Base-by-base conservation (phyloP, 1,140 invertebrate genomes). In the Scaptomyza pallida region DNA sequence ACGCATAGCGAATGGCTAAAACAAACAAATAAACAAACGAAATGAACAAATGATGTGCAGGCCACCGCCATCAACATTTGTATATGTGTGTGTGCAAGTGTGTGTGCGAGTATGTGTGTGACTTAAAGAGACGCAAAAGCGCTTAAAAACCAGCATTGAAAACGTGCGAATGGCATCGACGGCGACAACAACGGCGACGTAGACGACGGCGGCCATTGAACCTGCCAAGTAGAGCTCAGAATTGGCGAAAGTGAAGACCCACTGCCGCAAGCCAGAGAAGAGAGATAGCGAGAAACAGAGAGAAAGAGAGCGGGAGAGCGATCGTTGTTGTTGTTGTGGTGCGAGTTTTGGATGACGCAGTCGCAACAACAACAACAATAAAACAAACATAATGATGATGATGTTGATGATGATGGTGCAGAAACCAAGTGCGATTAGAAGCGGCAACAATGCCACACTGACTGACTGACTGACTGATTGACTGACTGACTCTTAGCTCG, bases 241-340 rank as follows among this genome's bases (percentile, higher is more conserved):
- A 88, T 88, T 88, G 82, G 82, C 82, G 82, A 88, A 88, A 88
- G 82, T 88, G 82, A 88, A 89, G 82, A 88, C 82, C 82, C 83
- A 88, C 75, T 88, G 83, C 82, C 82, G 68, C 82, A 76, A 71
- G 83, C 82, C 44, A 56, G 9, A 33, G 17, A 47, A 16, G 12
- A 59, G 4, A 41, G 12, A 30, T 8, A 48, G 55, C 55, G 33
- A 12, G 19, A 33, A 15, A 23, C 43, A 44, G 40, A 26, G 67
- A 62, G 57, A n/a, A 16, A 33, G 45, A 51, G 10, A 52, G 21
- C 57, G 59, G n/a, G 55, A 30, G 48, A 63, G 71, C 62, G 78
- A 69, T 47, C 43, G 41, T 26, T n/a, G n/a, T n/a, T n/a, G n/a
- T n/a, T n/a, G n/a, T 50, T 33, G 45, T 59, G 26, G 26, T 26